Conservation (phyloP, 2,888 invertebrate species). For the Luffia ferchaultella region DNA sequence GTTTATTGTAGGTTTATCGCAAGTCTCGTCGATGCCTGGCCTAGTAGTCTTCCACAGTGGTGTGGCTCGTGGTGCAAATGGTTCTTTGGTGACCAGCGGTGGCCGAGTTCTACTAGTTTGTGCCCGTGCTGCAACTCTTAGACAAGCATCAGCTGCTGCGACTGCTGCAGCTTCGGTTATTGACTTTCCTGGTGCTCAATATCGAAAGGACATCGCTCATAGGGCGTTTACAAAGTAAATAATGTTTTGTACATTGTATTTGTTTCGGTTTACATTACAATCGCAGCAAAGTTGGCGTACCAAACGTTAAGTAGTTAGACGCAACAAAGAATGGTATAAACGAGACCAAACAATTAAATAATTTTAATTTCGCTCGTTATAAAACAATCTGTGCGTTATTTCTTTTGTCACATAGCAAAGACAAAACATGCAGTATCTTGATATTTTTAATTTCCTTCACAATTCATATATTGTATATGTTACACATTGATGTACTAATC, state of each 20-base stretch:
- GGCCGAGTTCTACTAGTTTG: conserved; percentile 90
- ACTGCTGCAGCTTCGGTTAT: conserved; percentile 77
- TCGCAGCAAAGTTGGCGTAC: too few relatives aligned
- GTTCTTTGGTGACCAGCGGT: conserved; percentile 79
- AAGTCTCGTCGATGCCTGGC: conserved; percentile 53
- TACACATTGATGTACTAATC: too few relatives aligned
- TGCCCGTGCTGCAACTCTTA: conserved; percentile 72
- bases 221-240: conserved; percentile 83
- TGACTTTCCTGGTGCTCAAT: conserved; percentile 85
- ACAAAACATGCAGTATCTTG: too few relatives aligned
- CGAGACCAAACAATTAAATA: too few relatives aligned
- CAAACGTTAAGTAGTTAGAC: too few relatives aligned
- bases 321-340: too few relatives aligned
- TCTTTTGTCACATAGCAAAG: too few relatives aligned
- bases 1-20: conserved; percentile 60
- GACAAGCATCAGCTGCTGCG: conserved; percentile 76
- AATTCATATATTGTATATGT: too few relatives aligned
- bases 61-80: conserved; percentile 68
- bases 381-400: too few relatives aligned
- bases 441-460: too few relatives aligned
- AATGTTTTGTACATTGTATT: conserved; percentile 1
- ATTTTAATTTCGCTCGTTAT: too few relatives aligned
- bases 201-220: conserved; percentile 89
- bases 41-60: conserved; percentile 88
- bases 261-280: neutral